Base-by-base conservation (phyloP, 2,797 vertebrate species). In the Pogonophryne albipinna region DNA sequence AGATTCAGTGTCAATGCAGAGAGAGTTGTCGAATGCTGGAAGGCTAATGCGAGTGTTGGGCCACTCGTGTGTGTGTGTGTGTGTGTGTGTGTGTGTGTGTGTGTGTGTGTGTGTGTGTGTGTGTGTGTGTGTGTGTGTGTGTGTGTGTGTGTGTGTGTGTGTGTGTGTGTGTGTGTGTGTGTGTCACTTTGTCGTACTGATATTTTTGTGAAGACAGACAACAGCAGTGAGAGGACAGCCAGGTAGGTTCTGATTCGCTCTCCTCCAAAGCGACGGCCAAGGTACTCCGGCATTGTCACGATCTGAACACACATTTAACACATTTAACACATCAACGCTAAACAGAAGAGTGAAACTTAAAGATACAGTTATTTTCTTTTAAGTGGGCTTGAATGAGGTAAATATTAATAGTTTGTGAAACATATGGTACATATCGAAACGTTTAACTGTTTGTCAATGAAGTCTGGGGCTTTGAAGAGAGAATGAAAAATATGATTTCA, bases 191-290 rank as follows among this genome's bases (percentile, higher is more conserved):
- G 59, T 85, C 96, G 86, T 92, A 99, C 97, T 6, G 97, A 99
- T 89, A 98, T 98, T 93, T 98, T 98, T 76, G 97, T 98, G 92
- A 98, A 98, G 90, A 98, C 80, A 0, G 97, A 98, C 84, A 98
- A 87, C 89, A 99, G 79, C 66, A 99, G 93, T 0, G 95, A 97
- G 82, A 99, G 94, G 68, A 94, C 92, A 0, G 97, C 97, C 82
- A 98, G 93, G 83, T 96, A 97, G 41, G 94, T 94, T 60, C 94
- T 90, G 76, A 98, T 97, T 85, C 97, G 91, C 86, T 95, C 94
- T 8, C 97, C 97, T 44, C 97, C 98, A 1, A 97, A 99, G 6
- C 98, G 95, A 10, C 92, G 93, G 68, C 97, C 96, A 45, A 99
- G 92, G 78, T 97, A 98, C 72, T 98, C 96, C 0, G 97, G 97